Conservation (phyloP, 2,113 vertebrate species). For the Hemiprocne comata region DNA sequence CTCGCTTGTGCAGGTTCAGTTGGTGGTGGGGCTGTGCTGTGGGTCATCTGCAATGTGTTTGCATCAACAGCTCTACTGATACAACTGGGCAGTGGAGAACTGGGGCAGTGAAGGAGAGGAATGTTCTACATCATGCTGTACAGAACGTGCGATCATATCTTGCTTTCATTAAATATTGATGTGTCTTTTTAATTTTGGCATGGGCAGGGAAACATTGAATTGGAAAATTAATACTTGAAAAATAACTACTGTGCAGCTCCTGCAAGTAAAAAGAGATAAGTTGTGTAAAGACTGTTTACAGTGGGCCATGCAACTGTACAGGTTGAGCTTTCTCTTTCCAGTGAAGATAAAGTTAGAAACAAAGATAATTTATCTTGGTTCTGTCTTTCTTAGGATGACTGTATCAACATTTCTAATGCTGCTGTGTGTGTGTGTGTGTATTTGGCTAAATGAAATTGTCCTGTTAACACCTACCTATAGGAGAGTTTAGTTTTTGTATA, state of each 20-base stretch:
- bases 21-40: neutral
- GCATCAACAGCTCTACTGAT: neutral
- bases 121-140: neutral
- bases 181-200: neutral
- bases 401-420: neutral
- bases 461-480: neutral
- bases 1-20: neutral
- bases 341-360: neutral
- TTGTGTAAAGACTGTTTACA: neutral
- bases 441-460: neutral
- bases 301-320: neutral
- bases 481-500: neutral
- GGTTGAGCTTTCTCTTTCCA: neutral
- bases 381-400: neutral
- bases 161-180: neutral
- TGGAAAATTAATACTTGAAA: neutral
- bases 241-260: neutral
- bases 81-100: neutral
- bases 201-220: neutral
- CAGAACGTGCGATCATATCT: neutral
- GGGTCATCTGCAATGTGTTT: accelerated
- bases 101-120: neutral
- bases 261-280: neutral
- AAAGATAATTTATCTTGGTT: neutral
- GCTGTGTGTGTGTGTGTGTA: neutral